Percentiles rank a stretch among this genome's conserved stretches.
These are phyloP conservation scores for Ceratosolen solmsi DNA, from an alignment of 1,140 invertebrate species.

Conservation along the genomic window DNA sequence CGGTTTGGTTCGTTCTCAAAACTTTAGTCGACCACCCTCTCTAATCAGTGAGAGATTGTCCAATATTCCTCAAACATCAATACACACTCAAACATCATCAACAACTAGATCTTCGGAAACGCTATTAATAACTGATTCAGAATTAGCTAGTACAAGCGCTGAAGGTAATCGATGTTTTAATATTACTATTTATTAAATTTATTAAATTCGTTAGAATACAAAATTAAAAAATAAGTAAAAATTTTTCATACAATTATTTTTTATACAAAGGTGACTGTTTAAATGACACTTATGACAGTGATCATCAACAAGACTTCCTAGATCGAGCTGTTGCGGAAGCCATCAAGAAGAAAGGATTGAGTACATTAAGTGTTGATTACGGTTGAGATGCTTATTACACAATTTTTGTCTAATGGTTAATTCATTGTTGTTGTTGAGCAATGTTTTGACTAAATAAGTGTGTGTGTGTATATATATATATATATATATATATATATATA, in stretches of 20 bases:
- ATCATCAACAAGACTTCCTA: slow-evolving; percentile 75
- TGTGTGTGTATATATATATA: not conserved
- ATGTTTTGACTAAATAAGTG: not conserved
- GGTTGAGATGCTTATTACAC: slow-evolving; percentile 59
- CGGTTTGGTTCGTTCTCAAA: slow-evolving; percentile 65
- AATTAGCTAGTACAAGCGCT: slow-evolving; percentile 49
- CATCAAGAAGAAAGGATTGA: slow-evolving; percentile 81
- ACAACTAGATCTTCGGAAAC: slow-evolving; percentile 54
- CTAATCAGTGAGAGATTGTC: slow-evolving; percentile 50
- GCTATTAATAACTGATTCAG: slow-evolving; percentile 42
- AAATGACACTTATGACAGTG: slow-evolving; percentile 63
- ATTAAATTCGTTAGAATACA: not conserved
- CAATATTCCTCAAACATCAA: slow-evolving; percentile 48
- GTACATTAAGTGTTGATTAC: slow-evolving; percentile 73
- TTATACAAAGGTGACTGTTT: slow-evolving; percentile 50
- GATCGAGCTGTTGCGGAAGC: slow-evolving; percentile 80
- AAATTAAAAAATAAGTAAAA: not conserved
- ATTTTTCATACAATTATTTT: slow-evolving; percentile 12
- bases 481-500: slow-evolving; percentile 14
- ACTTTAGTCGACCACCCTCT: slow-evolving; percentile 66
- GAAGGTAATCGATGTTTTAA: slow-evolving; percentile 31
- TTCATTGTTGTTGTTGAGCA: slow-evolving; percentile 31
- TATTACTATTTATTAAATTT: not conserved
- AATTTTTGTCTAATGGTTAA: slow-evolving; percentile 22
- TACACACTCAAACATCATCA: slow-evolving; percentile 28